Evolutionary conservation across 1,140 invertebrate genomes (phyloP), one percentile per base, ranked within the genome.

Genomic region (Drosophila parabipectinata): DNA sequence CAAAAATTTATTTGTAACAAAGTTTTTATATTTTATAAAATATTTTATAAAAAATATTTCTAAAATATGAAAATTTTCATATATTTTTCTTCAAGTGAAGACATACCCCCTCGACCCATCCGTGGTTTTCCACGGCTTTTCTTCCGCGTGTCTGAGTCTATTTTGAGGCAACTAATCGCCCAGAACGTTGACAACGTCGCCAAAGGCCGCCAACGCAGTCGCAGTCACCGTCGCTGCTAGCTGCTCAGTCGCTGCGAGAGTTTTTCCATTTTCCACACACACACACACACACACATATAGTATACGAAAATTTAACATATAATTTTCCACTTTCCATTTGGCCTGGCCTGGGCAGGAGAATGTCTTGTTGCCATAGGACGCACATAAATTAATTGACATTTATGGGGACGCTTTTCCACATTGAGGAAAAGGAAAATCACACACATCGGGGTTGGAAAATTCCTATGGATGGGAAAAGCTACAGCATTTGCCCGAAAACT

Each of bases 351-450:
- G 44, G 39, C 28, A 34, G 44, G 44, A 8, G 28, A 52, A 77
- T 62, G 79, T 78, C 66, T 30, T 56, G 75, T 78, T 88, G 60
- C 78, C 82, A 79, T 72, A 63, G 81, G 74, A 80, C 61, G 64
- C 60, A 87, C 82, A 85, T 85, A 85, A 85, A 85, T 85, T 85
- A 78, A 82, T 87, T 78, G 82, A 75, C 61, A 84, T 83, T 83
- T 83, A 83, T 83, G 79, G 80, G 62, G 60, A 79, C 75, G 78
- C 72, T 79, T 84, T 69, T 80, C 59, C 15, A 52, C 52, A 53
- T 53, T 30, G 39, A 15, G 39, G 39, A 44, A 18, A 18, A 44
- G 34, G 34, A 37, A 79, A 84, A 83, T 83, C 72, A 72, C 79
- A 45, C 71, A 37, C 34, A 10, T 37, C 34, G 48, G 55, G 58